phyloP scores from a whole-genome alignment of 2,113 vertebrate genomes.

The Ornithorhynchus anatinus region DNA sequence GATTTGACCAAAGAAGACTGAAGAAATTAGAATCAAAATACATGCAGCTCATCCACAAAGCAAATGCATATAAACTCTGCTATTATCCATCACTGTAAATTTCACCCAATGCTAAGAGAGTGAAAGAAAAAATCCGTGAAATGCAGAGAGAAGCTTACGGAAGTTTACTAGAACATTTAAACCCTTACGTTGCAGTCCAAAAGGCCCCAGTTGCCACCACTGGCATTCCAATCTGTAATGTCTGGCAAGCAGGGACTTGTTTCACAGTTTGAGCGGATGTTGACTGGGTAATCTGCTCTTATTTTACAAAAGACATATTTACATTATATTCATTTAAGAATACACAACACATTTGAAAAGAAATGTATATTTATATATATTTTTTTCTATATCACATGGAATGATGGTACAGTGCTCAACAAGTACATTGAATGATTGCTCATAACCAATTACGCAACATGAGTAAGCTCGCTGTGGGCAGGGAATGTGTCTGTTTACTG shows the following conservation, averaged over 20 bases:
- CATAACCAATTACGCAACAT: too few species aligned
- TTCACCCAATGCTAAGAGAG: constrained; percentile 28
- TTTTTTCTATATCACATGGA: background rate
- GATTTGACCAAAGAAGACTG: too few species aligned
- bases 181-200: constrained; percentile 78
- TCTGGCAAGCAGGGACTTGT: constrained; percentile 65
- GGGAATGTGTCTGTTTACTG: too few species aligned
- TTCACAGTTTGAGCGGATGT: constrained; percentile 77
- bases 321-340: constrained; percentile 62
- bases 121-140: constrained; percentile 30
- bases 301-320: constrained; percentile 61
- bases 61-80: constrained; percentile 10
- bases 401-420: too few species aligned
- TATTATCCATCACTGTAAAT: constrained; percentile 10
- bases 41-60: constrained; percentile 29
- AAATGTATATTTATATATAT: background rate
- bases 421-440: too few species aligned
- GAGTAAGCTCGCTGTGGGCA: too few species aligned
- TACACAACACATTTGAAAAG: constrained; percentile 39
- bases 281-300: constrained; percentile 64
- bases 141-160: constrained; percentile 51
- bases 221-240: constrained; percentile 82
- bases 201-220: constrained; percentile 81
- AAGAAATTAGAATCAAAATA: too few species aligned
- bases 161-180: constrained; percentile 59